Conservation (phyloP, 2,888 invertebrate genomes). For the Caenorhabditis sp. region DNA sequence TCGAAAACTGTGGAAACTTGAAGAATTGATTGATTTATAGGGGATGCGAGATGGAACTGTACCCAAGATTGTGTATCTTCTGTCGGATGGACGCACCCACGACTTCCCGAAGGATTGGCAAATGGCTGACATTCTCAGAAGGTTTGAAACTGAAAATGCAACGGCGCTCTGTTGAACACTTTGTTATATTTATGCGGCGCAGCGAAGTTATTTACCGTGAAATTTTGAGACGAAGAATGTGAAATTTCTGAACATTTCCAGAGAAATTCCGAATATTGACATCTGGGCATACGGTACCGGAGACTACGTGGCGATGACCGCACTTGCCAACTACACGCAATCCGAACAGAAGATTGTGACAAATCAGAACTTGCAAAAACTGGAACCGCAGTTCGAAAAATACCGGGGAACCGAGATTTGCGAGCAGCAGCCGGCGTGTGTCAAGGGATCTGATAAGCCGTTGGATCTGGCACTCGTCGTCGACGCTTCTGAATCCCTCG, state of each 20-base stretch:
- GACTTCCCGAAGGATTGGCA: conserved; percentile 81
- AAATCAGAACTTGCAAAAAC: conserved; percentile 77
- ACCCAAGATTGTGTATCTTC: conserved; percentile 81
- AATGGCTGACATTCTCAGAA: conserved; percentile 74
- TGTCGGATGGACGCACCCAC: conserved; percentile 82
- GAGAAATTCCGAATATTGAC: conserved; percentile 75
- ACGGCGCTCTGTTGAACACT: no score
- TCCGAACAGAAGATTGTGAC: conserved; percentile 78
- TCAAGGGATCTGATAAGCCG: conserved; percentile 81
- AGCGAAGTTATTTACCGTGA: no score
- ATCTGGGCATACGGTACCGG: conserved; percentile 83
- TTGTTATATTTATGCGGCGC: no score
- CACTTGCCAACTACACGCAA: conserved; percentile 78
- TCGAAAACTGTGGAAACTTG: not conserved
- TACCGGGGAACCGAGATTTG: conserved; percentile 81
- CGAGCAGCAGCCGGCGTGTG: conserved; percentile 80
- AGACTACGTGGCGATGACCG: conserved; percentile 82
- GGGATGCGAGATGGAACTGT: conserved; percentile 79
- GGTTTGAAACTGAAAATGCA: conserved; percentile 30
- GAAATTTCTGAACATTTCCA: no score
- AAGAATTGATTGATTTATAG: conserved; percentile 46
- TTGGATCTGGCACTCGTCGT: conserved; percentile 79
- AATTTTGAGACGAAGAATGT: no score
- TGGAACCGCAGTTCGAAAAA: conserved; percentile 77
- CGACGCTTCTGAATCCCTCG: conserved; percentile 81